A percentile compares a stretch with the other conserved stretches of the same genome.
Evolutionary conservation across 2,113 vertebrate species (phyloP).

Genomic region (Typhlomys cinereus): DNA sequence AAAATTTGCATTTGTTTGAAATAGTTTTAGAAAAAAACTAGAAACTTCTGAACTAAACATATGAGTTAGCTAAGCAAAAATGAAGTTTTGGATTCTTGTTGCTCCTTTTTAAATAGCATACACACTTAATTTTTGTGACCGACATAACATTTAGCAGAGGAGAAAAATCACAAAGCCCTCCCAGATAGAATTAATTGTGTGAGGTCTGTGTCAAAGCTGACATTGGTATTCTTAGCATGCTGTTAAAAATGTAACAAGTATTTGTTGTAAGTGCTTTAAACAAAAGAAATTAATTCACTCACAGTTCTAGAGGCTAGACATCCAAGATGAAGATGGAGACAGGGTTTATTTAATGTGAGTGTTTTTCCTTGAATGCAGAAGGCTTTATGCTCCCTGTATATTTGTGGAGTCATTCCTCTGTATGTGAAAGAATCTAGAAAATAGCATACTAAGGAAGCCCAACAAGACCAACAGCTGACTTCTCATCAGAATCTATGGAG

Average conservation of each 20-base stretch:
- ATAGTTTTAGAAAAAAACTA: neutral
- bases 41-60: neutral
- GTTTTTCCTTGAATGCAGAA: neutral
- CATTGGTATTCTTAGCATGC: neutral
- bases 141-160: neutral
- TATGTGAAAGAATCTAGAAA: constrained; percentile 3
- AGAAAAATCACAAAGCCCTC: constrained; percentile 27
- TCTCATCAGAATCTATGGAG: neutral
- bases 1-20: constrained; percentile 6
- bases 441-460: neutral
- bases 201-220: neutral
- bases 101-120: neutral
- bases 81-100: neutral
- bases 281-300: neutral
- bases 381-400: neutral
- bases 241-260: neutral
- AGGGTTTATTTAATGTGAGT: neutral
- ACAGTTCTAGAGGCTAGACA: neutral
- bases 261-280: neutral
- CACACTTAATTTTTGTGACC: neutral
- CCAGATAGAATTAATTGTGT: neutral
- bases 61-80: neutral
- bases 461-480: constrained; percentile 46
- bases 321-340: neutral
- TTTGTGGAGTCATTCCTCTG: neutral